Evolutionary conservation across 1,140 invertebrate genomes (phyloP).

Genomic region (Bombus polaris): DNA sequence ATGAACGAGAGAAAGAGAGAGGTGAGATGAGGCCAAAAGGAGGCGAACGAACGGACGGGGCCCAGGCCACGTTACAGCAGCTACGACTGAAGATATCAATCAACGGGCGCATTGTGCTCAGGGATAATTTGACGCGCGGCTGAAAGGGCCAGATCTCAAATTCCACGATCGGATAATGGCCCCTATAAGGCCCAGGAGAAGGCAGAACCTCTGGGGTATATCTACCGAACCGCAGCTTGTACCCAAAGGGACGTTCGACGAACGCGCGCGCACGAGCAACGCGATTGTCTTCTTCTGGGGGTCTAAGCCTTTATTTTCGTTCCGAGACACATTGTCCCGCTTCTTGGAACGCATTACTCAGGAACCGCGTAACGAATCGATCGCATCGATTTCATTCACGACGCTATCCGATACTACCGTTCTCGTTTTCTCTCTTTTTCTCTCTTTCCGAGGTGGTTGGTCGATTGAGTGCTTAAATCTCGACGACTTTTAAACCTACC

Average conservation of each 20-base stretch:
- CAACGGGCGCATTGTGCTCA: slow-evolving; percentile 75
- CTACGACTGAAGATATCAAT: slow-evolving; percentile 77
- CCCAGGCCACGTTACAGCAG: slow-evolving; percentile 58
- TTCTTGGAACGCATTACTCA: slow-evolving; percentile 38
- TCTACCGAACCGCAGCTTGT: slow-evolving; percentile 59
- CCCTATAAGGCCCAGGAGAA: slow-evolving; percentile 62
- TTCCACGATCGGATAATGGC: slow-evolving; percentile 76
- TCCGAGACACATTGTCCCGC: slow-evolving; percentile 41
- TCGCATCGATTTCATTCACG: slow-evolving; percentile 31
- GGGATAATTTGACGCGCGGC: slow-evolving; percentile 76
- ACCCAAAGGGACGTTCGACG: background rate
- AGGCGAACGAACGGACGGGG: slow-evolving; percentile 36
- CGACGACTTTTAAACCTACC: slow-evolving; percentile 30
- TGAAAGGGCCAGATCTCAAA: slow-evolving; percentile 77
- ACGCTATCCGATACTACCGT: slow-evolving; percentile 40
- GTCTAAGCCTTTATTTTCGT: slow-evolving; percentile 32
- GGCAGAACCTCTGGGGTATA: slow-evolving; percentile 48
- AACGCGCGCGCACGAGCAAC: background rate
- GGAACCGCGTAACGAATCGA: slow-evolving; percentile 33
- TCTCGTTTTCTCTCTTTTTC: too few species aligned
- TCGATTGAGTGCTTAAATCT: slow-evolving; percentile 38
- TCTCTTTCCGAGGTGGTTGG: background rate
- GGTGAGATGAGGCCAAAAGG: slow-evolving; percentile 18
- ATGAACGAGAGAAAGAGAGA: background rate
- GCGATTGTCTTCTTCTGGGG: slow-evolving; percentile 38